Conservation (phyloP, 92 coral and sea anemone species). For the Metridium senile region DNA sequence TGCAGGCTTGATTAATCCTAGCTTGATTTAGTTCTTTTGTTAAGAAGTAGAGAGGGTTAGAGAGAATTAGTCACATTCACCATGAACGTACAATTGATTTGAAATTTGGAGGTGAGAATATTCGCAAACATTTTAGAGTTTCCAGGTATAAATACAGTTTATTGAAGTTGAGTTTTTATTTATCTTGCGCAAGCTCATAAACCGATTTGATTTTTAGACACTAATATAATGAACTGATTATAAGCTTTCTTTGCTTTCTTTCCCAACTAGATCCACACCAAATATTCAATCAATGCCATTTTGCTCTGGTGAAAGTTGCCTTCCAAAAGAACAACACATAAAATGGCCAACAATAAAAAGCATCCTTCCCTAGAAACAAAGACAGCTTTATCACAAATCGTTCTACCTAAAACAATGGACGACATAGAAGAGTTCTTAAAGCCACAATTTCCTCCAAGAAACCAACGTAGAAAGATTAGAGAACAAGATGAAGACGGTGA, state of each 20-base stretch:
- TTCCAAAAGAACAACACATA: background rate
- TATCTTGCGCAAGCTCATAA: background rate
- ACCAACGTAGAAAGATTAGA: background rate
- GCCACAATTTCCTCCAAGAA: slow-evolving; percentile 70
- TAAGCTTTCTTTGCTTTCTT: background rate
- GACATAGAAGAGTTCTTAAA: slow-evolving; percentile 81
- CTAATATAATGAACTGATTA: background rate
- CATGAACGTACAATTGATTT: background rate
- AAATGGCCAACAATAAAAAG: slow-evolving; percentile 8
- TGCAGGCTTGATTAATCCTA: background rate
- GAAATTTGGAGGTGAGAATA: background rate
- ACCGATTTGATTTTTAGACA: background rate
- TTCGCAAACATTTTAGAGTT: background rate
- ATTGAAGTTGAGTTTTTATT: background rate
- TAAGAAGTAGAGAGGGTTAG: background rate
- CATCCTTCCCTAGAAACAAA: slow-evolving; percentile 13
- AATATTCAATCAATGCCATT: too few species aligned
- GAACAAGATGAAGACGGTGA: slow-evolving; percentile 6
- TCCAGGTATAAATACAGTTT: background rate
- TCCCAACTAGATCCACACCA: background rate
- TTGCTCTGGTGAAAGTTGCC: background rate
- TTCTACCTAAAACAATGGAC: slow-evolving; percentile 65
- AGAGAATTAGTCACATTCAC: background rate
- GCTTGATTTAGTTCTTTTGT: background rate
- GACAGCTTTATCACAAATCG: slow-evolving; percentile 72